phyloP scores from a whole-genome alignment of 2,888 invertebrate species.

The Habrosyne pyritoides region DNA sequence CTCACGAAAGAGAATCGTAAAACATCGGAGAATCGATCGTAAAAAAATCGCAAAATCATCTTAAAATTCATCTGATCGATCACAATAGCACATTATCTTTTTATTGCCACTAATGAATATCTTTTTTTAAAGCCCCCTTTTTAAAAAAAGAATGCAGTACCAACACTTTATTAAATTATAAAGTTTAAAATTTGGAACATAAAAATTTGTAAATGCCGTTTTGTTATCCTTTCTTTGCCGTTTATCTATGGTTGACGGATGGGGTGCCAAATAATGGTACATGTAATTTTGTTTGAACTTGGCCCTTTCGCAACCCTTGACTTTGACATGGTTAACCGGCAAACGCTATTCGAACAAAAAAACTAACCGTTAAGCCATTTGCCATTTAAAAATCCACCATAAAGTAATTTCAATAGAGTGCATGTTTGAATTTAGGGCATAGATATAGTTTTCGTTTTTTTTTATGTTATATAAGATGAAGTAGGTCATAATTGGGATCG shows the following conservation, averaged over 20 bases:
- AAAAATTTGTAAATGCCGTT: slow-evolving; percentile 76
- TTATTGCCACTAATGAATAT: slow-evolving; percentile 79
- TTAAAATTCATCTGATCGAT: slow-evolving; percentile 72
- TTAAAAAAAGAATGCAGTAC: slow-evolving; percentile 39
- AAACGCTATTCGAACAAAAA: slow-evolving; percentile 29
- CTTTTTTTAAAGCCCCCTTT: slow-evolving; percentile 49
- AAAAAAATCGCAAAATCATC: slow-evolving; percentile 80
- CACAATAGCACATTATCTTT: slow-evolving; percentile 76
- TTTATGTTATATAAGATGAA: slow-evolving; percentile 45
- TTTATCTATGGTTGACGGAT: slow-evolving; percentile 58
- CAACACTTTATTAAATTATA: slow-evolving; percentile 74
- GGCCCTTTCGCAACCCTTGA: slow-evolving; percentile 61
- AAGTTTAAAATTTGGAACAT: slow-evolving; percentile 67
- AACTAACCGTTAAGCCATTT: slow-evolving; percentile 19
- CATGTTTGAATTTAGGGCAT: slow-evolving; percentile 16
- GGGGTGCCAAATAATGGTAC: slow-evolving; percentile 61
- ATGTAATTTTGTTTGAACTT: slow-evolving; percentile 70
- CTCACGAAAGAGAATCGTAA: slow-evolving; percentile 62
- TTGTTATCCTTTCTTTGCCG: slow-evolving; percentile 49
- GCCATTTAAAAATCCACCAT: slow-evolving; percentile 20
- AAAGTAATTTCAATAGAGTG: slow-evolving; percentile 8
- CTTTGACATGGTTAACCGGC: slow-evolving; percentile 57
- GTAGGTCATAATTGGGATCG: slow-evolving; percentile 57
- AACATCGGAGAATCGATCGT: slow-evolving; percentile 67
- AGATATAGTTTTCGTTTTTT: slow-evolving; percentile 5